Conservation (phyloP, 1,140 invertebrate species). For the Drosophila melanogaster region Release_6_plus_ISO1_MT NT_033779.5:782501-783000, state of each 20-base stretch:
- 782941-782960: too few relatives aligned
- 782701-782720: constrained; percentile 88
- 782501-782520: constrained; percentile 89
- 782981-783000: too few relatives aligned
- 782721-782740: constrained; percentile 88
- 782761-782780: constrained; percentile 88
- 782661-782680: constrained; percentile 89
- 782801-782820: constrained; percentile 26
- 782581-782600: constrained; percentile 87
- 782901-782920: too few relatives aligned
- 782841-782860: too few relatives aligned
- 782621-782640: constrained; percentile 87
- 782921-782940: too few relatives aligned
- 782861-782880: too few relatives aligned
- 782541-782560: constrained; percentile 89
- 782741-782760: constrained; percentile 89
- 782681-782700: constrained; percentile 90
- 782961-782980: too few relatives aligned
- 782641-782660: constrained; percentile 89
- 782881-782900: too few relatives aligned
- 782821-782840: not conserved
- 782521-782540: constrained; percentile 88
- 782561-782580: constrained; percentile 88
- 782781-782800: constrained; percentile 86
- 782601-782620: constrained; percentile 88